phyloP scores from a whole-genome alignment of 2,113 vertebrate genomes.

The Campylomormyrus tamandua region DNA sequence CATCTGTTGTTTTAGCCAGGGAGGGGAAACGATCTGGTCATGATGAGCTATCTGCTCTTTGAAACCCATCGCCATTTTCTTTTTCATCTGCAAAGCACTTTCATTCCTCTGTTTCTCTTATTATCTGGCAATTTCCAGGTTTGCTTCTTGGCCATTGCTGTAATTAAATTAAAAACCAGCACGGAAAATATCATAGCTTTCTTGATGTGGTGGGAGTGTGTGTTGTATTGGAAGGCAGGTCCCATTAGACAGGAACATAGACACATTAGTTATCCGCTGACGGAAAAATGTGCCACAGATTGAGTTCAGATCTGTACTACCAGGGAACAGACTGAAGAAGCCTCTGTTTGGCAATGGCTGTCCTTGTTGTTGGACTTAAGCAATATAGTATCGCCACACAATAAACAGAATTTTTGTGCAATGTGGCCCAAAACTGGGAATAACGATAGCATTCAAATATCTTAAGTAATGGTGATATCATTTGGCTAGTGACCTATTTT shows the following conservation, averaged over 20 bases:
- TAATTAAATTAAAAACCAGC: background rate
- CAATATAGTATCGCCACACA: background rate
- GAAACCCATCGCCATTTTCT: slow-evolving; percentile 42
- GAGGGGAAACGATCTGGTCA: slow-evolving; percentile 51
- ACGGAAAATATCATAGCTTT: background rate
- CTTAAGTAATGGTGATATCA: background rate
- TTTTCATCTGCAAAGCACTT: slow-evolving; percentile 34
- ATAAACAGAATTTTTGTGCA: background rate
- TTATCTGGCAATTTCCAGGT: slow-evolving; percentile 60
- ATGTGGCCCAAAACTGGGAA: background rate
- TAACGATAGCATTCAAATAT: background rate
- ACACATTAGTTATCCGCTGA: background rate
- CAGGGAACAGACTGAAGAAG: background rate
- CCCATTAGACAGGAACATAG: background rate
- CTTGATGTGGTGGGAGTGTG: background rate
- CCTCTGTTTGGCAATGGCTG: background rate
- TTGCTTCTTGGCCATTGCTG: background rate
- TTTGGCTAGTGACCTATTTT: background rate
- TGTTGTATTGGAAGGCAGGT: background rate
- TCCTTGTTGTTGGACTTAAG: background rate
- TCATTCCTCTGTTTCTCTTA: slow-evolving; percentile 52
- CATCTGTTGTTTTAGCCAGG: slow-evolving; percentile 52
- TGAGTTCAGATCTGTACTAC: background rate
- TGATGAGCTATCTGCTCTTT: slow-evolving; percentile 66
- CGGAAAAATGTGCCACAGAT: background rate